Evolutionary conservation across 2,888 invertebrate species (phyloP).

Genomic region (Mythimna albipuncta): DNA sequence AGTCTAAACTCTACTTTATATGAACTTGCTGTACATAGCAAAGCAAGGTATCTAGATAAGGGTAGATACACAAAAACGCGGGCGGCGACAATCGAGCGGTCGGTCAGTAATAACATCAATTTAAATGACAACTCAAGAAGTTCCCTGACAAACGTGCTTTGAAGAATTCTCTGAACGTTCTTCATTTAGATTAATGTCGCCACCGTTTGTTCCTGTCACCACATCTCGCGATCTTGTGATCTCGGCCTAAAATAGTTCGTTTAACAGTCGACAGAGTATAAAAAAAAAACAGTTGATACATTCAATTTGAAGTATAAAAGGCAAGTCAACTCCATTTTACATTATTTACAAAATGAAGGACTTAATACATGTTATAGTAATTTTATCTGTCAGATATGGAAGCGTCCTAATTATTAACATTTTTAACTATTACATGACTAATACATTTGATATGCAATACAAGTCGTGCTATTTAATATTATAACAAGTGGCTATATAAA

Average conservation of each 20-base stretch:
- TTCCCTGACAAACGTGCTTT: conserved; percentile 31
- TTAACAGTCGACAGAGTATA: conserved; percentile 55
- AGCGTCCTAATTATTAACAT: conserved; percentile 73
- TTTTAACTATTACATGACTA: conserved; percentile 78
- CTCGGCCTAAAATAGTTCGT: conserved; percentile 59
- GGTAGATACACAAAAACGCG: conserved; percentile 23
- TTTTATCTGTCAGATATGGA: conserved; percentile 73
- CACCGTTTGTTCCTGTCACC: conserved; percentile 53
- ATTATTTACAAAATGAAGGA: conserved; percentile 67
- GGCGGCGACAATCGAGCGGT: background rate
- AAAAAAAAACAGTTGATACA: conserved; percentile 55
- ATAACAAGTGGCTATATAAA: conserved; percentile 88
- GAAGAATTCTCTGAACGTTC: conserved; percentile 40
- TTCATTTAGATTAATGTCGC: conserved; percentile 63
- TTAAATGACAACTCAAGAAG: conserved; percentile 35
- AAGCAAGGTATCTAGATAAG: conserved; percentile 70
- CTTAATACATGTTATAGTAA: conserved; percentile 63
- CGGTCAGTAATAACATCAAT: conserved; percentile 40
- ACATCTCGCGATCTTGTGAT: conserved; percentile 59
- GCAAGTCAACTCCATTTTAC: conserved; percentile 61
- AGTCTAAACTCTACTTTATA: conserved; percentile 57
- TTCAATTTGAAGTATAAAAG: conserved; percentile 77
- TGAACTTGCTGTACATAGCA: conserved; percentile 54
- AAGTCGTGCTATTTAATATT: conserved; percentile 86
- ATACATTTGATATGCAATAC: conserved; percentile 89